Evolutionary conservation across 2,888 invertebrate genomes (phyloP), one percentile per base, ranked within the genome.

Genomic region (Lucinisca nassula): DNA sequence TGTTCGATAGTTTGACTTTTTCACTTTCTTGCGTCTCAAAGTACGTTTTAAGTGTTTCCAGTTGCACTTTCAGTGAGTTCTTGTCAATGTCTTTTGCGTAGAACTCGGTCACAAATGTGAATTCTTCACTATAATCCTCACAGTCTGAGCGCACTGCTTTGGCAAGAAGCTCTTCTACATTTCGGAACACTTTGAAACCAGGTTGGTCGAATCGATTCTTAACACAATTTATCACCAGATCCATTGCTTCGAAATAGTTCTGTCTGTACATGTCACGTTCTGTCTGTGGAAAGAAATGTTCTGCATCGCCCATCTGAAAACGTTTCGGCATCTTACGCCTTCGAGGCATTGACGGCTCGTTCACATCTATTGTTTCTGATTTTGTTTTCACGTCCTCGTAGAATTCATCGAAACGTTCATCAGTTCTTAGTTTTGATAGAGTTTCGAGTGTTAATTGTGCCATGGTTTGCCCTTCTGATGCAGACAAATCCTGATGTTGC

Each of bases 401-500:
- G 61, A 84, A 82, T 17, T 61, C 12, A n/a, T 67, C n/a, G 24
- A 51, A 86, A 17, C 67, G 24, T 8, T 70, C 79, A 21, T 88
- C 86, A 2, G 32, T 37, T 40, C 83, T 51, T 67, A 84, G 77
- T 1, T 37, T 27, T 10, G 27, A 1, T 4, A 86, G 32, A n/a
- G 80, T 75, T n/a, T 51, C 45, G 10, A 79, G 10, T 12, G 79
- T 67, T 3, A 84, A 27, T 8, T 78, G 4, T 6, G 80, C 77
- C 0, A 87, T 30, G 14, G 14, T 17, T 55, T 87, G 85, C 21
- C 88, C 82, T 37, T 88, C 88, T 1, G 83, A 61, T 37, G 87
- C 87, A 37, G 89, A 84, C 17, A 87, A 35, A 30, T 87, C 80
- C 55, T 67, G 76, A 14, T 86, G 72, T 67, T 86, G 88, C 1